phyloP scores from a whole-genome alignment of 2,113 vertebrate species.

The Vidua macroura region DNA sequence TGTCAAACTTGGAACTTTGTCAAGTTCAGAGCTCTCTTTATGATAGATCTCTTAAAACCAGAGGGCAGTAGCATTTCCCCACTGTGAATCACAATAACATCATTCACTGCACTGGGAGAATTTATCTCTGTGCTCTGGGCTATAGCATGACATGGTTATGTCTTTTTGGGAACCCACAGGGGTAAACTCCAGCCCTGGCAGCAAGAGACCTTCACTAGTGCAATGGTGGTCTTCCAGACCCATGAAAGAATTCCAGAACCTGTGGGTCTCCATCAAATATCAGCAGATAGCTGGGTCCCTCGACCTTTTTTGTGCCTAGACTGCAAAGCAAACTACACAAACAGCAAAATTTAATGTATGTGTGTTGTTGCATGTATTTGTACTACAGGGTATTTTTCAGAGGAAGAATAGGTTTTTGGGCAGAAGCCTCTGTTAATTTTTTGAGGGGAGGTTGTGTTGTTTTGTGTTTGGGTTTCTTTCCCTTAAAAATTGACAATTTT shows the following conservation, averaged over 20 bases:
- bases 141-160: not conserved
- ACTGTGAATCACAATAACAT: not conserved
- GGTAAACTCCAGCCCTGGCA: not conserved
- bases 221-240: not conserved
- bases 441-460: not conserved
- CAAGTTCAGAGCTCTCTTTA: not conserved
- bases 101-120: not conserved
- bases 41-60: not conserved
- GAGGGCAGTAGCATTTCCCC: not conserved
- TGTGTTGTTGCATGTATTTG: too few species aligned
- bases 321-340: not conserved
- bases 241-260: not conserved
- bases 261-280: not conserved
- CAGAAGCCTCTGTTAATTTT: not conserved
- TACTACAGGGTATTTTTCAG: not conserved
- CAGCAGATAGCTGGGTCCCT: not conserved
- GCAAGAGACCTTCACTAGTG: not conserved
- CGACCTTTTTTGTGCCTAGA: not conserved
- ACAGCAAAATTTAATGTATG: not conserved
- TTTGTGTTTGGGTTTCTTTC: fast-evolving
- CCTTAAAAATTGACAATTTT: not conserved
- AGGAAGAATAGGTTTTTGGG: not conserved
- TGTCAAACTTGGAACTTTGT: not conserved
- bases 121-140: not conserved
- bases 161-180: not conserved